Conservation (phyloP, 2,797 vertebrate species). For the Eupleurogrammus muticus region DNA sequence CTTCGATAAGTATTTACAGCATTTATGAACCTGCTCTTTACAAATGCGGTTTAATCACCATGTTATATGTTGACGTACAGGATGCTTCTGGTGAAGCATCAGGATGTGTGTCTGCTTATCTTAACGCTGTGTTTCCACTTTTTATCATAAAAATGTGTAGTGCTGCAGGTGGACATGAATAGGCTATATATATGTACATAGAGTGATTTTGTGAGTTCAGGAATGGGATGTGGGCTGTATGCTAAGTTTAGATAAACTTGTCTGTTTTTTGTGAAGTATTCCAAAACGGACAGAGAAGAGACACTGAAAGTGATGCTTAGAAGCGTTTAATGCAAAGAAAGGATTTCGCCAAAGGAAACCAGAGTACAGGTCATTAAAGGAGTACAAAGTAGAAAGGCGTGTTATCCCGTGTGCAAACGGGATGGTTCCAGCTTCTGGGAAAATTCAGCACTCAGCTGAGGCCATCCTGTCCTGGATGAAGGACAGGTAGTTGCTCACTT, state of each 20-base stretch:
- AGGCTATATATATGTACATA: too few species aligned
- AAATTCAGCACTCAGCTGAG: neutral
- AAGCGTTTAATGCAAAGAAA: conserved; percentile 55
- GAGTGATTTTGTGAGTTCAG: too few species aligned
- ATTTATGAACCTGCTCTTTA: too few species aligned
- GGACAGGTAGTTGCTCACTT: conserved; percentile 20
- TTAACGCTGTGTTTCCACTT: neutral
- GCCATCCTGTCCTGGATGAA: conserved; percentile 28
- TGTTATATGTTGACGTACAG: too few species aligned
- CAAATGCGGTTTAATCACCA: too few species aligned
- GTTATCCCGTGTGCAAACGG: neutral
- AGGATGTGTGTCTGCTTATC: neutral
- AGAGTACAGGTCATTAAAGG: neutral
- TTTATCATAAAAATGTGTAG: too few species aligned
- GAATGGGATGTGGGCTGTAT: too few species aligned
- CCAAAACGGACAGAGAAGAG: too few species aligned
- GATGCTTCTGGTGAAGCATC: neutral
- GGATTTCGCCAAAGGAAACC: neutral
- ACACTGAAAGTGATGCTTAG: conserved; percentile 41
- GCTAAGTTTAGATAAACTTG: too few species aligned
- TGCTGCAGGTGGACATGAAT: too few species aligned
- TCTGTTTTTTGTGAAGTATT: too few species aligned
- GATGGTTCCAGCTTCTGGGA: neutral
- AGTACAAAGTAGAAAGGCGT: neutral
- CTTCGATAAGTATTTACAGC: too few species aligned